Conservation (phyloP, 2,113 vertebrate species). For the Oryzias melastigma region DNA sequence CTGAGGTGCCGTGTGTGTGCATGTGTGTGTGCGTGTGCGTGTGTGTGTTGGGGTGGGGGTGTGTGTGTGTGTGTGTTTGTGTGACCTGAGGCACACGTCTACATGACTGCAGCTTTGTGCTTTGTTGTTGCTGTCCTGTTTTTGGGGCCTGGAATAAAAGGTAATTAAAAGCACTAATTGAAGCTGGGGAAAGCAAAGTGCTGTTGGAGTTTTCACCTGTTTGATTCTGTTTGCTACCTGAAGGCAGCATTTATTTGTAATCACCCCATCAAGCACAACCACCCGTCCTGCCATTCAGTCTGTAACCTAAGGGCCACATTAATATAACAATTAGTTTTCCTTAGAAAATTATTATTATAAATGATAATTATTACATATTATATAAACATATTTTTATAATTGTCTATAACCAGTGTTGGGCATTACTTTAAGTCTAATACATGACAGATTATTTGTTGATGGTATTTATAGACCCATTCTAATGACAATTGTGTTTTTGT, state of each 20-base stretch:
- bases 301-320: slow-evolving; percentile 26
- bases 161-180: slow-evolving; percentile 76
- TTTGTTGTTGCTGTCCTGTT: slow-evolving; percentile 67
- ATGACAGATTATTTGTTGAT: too few species aligned
- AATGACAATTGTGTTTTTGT: too few species aligned
- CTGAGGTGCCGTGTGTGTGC: slow-evolving; percentile 78
- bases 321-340: slow-evolving; percentile 43
- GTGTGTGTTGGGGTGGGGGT: background rate
- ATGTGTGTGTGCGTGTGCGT: slow-evolving; percentile 38
- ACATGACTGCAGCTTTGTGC: slow-evolving; percentile 66
- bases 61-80: too few species aligned
- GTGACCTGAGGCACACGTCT: slow-evolving; percentile 43
- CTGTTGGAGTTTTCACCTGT: slow-evolving; percentile 59
- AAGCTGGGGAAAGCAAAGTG: slow-evolving; percentile 55
- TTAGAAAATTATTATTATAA: slow-evolving; percentile 47
- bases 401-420: too few species aligned
- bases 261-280: slow-evolving; percentile 64
- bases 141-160: slow-evolving; percentile 54
- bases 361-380: background rate
- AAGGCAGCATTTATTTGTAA: slow-evolving; percentile 67
- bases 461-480: too few species aligned
- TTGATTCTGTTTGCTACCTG: slow-evolving; percentile 62
- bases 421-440: too few species aligned
- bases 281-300: slow-evolving; percentile 61
- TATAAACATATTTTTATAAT: too few species aligned